Evolutionary conservation across 1,140 invertebrate species (phyloP), one percentile per base, ranked within the genome.

Genomic region (Calephelis nemesis): DNA sequence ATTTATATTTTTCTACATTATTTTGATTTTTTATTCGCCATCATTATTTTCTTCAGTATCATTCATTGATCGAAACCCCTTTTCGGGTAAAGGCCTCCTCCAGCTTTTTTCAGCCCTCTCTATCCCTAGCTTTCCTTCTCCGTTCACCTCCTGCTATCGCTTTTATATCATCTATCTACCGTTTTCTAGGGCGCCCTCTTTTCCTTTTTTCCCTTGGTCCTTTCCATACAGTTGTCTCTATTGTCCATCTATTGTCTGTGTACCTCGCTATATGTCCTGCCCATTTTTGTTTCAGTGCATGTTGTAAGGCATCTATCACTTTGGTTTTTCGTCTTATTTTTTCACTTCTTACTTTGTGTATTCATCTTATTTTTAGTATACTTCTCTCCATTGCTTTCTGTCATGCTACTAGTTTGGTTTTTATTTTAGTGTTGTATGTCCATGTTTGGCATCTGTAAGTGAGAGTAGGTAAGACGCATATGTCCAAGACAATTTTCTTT

Each of bases 371-470:
- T n/a, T 68, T 47, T 15, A 69, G 12, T 64, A 69, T 69, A n/a
- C 67, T 4, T n/a, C 66, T 58, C 49, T 71, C 69, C 40, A 69
- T 63, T 50, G 62, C 62, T 50, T 45, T 45, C 64, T 67, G 65
- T 11, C 54, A 71, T 13, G 62, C 40, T 11, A 10, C 54, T 47
- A 68, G 54, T 54, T 64, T 68, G 12, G 63, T 63, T 67, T 12
- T 63, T n/a, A 52, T 47, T 39, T 48, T 63, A 7, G 15, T 67
- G 3, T 50, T 64, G 39, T 64, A 71, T 47, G 67, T 71, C 65
- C 62, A 71, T 4, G 62, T 71, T 11, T 71, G 63, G 50, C 70
- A 63, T 19, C 54, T 62, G 19, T 71, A 71, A 7, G 52, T 67
- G 4, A 71, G 47, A 62, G 65, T 63, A 13, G 65, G 62, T 42